These are phyloP conservation scores for human (Homo sapiens) DNA, from an alignment of 2,113 vertebrate genomes.

Conservation along the genomic window GRCh38 chr20:11942501-11943000, in stretches of 20 bases:
- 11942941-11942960: constrained; percentile 45
- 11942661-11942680: neutral
- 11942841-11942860: neutral
- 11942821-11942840: neutral
- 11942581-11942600: neutral
- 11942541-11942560: neutral
- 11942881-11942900: neutral
- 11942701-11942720: neutral
- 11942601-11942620: neutral
- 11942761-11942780: neutral
- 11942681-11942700: neutral
- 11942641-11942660: neutral
- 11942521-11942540: neutral
- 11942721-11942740: neutral
- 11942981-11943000: constrained; percentile 29
- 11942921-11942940: neutral
- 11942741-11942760: neutral
- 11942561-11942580: too few relatives aligned
- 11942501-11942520: neutral
- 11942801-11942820: neutral
- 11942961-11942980: neutral
- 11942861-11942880: neutral
- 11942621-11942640: neutral
- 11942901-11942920: neutral
- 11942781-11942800: neutral